Conservation (phyloP, 2,113 vertebrate species). For the Calonectris borealis region DNA sequence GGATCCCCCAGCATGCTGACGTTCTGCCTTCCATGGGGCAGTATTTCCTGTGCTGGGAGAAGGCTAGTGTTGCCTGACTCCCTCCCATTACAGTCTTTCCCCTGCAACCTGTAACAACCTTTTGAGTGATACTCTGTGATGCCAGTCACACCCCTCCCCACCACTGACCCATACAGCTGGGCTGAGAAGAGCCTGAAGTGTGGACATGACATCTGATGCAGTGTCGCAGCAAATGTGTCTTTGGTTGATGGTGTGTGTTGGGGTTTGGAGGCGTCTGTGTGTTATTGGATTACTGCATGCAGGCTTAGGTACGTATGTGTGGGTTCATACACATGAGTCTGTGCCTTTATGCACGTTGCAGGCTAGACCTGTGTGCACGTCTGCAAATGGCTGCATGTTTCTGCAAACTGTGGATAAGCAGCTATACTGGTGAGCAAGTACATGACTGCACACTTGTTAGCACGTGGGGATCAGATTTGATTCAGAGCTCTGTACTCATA, state of each 20-base stretch:
- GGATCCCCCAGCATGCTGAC: not conserved
- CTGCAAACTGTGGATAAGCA: not conserved
- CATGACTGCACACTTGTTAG: not conserved
- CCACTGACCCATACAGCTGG: not conserved
- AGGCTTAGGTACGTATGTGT: accelerated
- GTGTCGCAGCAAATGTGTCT: not conserved
- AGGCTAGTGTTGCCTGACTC: not conserved
- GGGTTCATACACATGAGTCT: not conserved
- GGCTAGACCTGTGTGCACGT: not conserved
- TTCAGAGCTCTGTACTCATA: not conserved
- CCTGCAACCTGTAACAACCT: not conserved
- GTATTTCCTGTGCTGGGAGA: not conserved
- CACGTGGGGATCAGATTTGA: not conserved
- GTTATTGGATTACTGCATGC: not conserved
- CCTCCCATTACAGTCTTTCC: not conserved
- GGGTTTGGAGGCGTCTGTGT: not conserved
- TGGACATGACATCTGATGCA: not conserved
- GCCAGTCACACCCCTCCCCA: not conserved
- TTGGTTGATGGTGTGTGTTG: not conserved
- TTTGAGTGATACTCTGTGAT: not conserved
- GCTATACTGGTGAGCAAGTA: not conserved
- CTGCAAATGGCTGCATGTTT: not conserved
- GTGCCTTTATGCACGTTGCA: not conserved
- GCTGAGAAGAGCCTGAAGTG: not conserved
- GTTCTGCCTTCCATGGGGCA: not conserved